phyloP scores from a whole-genome alignment of 2,113 vertebrate genomes.

The Lamprologus ornatipinnis region DNA sequence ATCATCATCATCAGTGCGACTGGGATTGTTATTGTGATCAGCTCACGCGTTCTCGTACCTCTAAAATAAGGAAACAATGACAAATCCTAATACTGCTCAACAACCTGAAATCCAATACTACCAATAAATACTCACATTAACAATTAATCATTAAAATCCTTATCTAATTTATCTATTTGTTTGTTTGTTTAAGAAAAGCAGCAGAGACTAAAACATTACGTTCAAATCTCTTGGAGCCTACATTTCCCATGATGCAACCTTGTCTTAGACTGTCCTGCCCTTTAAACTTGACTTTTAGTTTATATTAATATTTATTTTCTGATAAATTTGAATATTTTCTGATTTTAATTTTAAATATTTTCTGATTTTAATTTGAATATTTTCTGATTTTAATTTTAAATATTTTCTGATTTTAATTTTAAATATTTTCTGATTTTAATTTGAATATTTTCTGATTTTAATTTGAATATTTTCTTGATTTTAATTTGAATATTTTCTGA shows the following conservation, averaged over 20 bases:
- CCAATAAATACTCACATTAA: not conserved
- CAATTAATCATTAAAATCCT: not conserved
- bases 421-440: not conserved
- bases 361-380: not conserved
- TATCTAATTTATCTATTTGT: not conserved
- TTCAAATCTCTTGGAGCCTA: not conserved
- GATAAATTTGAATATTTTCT: not conserved
- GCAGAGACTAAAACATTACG: not conserved
- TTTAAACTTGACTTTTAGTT: not conserved
- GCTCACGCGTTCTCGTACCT: not conserved
- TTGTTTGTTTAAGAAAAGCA: not conserved
- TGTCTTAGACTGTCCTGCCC: not conserved
- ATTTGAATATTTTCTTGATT: not conserved
- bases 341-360: not conserved
- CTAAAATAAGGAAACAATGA: not conserved
- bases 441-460: not conserved
- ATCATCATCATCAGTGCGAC: not conserved
- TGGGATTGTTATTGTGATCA: not conserved
- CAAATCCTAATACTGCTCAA: not conserved
- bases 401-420: not conserved
- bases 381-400: not conserved
- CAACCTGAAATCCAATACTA: not conserved
- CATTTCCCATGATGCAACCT: not conserved
- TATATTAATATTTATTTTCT: not conserved
- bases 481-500: not conserved